Percentiles rank a stretch among this genome's conserved stretches.
Evolutionary conservation across 2,888 invertebrate species (phyloP).

Genomic region (Machimus rusticus): DNA sequence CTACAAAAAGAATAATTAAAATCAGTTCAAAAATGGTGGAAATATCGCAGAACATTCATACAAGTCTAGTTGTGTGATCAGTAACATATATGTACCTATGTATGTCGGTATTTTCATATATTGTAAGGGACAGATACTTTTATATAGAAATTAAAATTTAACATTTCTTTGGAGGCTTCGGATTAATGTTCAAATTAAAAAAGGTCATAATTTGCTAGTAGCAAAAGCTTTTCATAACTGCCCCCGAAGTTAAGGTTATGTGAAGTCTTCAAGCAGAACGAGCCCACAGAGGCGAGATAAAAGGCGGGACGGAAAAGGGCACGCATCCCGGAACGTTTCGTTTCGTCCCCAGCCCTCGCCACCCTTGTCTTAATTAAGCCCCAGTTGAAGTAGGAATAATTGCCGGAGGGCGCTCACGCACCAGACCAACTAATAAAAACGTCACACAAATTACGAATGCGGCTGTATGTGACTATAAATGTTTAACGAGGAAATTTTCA

Average conservation of each 20-base stretch:
- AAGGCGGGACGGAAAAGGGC: background rate
- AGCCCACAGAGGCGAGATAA: background rate
- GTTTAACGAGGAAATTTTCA: constrained; percentile 40
- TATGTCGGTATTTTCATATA: no score
- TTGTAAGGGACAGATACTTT: no score
- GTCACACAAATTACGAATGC: constrained; percentile 37
- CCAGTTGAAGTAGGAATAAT: constrained; percentile 30
- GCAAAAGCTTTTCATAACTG: background rate
- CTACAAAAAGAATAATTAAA: no score
- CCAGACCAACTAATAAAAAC: constrained; percentile 30
- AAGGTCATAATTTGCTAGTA: background rate
- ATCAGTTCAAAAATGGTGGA: no score
- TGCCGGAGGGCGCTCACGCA: constrained; percentile 15
- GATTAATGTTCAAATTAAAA: background rate
- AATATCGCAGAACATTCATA: no score
- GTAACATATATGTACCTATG: no score
- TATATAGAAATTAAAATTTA: no score
- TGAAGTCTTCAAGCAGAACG: background rate
- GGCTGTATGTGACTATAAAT: constrained; percentile 39
- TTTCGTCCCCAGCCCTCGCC: background rate
- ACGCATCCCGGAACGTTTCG: background rate
- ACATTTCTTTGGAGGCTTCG: no score
- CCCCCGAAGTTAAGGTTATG: background rate
- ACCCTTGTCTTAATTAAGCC: constrained; percentile 36
- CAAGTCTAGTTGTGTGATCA: no score